phyloP scores from a whole-genome alignment of 2,888 invertebrate species.

The Brenthis hecate region DNA sequence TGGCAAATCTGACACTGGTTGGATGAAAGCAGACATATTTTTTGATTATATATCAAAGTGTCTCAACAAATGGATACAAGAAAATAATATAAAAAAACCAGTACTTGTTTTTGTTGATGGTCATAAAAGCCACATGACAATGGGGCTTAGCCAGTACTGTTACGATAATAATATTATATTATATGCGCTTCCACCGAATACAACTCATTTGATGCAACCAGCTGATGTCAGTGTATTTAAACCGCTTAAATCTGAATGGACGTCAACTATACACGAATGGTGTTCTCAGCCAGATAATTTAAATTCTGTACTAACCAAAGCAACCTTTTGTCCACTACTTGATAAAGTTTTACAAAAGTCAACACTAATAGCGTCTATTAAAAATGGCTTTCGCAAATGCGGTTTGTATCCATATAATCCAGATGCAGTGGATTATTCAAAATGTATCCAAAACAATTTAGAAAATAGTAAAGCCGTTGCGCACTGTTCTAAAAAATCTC shows the following conservation, averaged over 20 bases:
- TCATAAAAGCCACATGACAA: not conserved
- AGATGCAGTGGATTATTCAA: too few relatives aligned
- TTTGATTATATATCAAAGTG: constrained; percentile 24
- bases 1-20: constrained; percentile 36
- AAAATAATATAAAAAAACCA: not conserved
- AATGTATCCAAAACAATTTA: too few relatives aligned
- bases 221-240: too few relatives aligned
- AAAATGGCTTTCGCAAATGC: too few relatives aligned
- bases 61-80: not conserved
- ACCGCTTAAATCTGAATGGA: not conserved
- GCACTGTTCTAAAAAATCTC: too few relatives aligned
- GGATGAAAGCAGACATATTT: constrained; percentile 33
- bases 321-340: constrained; percentile 4
- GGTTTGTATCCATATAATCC: too few relatives aligned
- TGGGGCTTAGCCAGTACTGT: not conserved
- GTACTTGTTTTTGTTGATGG: constrained; percentile 3
- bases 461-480: too few relatives aligned
- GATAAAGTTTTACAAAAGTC: not conserved
- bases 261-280: constrained; percentile 2
- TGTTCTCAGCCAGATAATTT: not conserved
- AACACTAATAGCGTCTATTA: too few relatives aligned
- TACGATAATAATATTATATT: too few relatives aligned
- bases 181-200: too few relatives aligned
- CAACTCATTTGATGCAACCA: too few relatives aligned
- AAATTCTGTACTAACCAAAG: not conserved